phyloP scores from a whole-genome alignment of 2,888 invertebrate species.

The Pristionchus mayeri region DNA sequence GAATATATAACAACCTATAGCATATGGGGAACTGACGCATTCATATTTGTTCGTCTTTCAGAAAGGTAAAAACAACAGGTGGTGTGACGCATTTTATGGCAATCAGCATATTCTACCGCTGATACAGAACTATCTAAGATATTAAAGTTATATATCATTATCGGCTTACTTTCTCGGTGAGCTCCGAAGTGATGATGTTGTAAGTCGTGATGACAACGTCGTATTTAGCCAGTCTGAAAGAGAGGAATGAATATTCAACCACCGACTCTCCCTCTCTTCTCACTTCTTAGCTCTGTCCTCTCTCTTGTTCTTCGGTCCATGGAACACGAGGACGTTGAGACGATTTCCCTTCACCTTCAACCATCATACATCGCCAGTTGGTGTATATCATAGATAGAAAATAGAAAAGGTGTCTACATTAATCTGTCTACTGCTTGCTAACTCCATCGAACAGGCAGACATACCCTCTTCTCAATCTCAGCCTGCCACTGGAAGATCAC shows the following conservation, averaged over 20 bases:
- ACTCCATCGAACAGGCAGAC: background rate
- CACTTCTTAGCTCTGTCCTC: slow-evolving; percentile 45
- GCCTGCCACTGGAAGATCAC: slow-evolving; percentile 90
- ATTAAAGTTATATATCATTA: no score
- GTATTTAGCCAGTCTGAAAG: slow-evolving; percentile 74
- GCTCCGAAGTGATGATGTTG: slow-evolving; percentile 81
- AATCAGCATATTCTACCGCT: no score
- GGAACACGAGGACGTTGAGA: slow-evolving; percentile 84
- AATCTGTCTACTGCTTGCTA: background rate
- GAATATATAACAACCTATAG: no score
- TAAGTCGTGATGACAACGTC: slow-evolving; percentile 94
- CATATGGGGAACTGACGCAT: no score
- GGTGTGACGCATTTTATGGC: background rate
- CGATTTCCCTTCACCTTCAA: slow-evolving; percentile 78
- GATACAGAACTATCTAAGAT: no score
- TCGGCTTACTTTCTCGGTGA: slow-evolving; percentile 70
- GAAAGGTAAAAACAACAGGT: background rate
- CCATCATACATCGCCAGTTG: background rate
- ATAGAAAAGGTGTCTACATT: background rate
- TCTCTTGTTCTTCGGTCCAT: slow-evolving; percentile 83
- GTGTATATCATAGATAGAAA: no score
- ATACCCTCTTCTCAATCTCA: slow-evolving; percentile 83
- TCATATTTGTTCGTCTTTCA: no score
- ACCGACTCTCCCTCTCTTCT: background rate
- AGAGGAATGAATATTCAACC: no score